These are phyloP conservation scores for Phylloscopus whistleri DNA, from an alignment of 2,113 vertebrate genomes.

Conservation along the genomic window DNA sequence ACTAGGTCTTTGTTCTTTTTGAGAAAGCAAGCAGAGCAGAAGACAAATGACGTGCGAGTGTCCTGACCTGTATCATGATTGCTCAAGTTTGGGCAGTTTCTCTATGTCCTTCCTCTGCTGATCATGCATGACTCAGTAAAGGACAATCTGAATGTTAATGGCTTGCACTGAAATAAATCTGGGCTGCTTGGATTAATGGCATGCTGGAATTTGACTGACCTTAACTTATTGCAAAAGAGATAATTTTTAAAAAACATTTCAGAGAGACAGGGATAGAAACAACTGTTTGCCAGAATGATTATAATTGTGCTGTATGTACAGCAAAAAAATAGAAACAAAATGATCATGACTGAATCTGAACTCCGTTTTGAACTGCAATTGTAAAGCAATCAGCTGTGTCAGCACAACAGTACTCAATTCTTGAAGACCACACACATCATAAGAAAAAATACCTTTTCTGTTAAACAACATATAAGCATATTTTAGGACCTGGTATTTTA, in stretches of 20 bases:
- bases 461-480: not conserved
- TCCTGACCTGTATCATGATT: not conserved
- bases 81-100: not conserved
- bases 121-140: not conserved
- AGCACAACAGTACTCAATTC: not conserved
- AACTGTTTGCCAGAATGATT: not conserved
- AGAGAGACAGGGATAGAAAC: not conserved
- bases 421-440: not conserved
- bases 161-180: constrained; percentile 7
- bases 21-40: not conserved
- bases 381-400: not conserved
- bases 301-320: not conserved
- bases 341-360: not conserved
- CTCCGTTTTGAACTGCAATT: not conserved
- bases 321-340: constrained; percentile 1
- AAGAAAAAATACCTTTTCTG: not conserved
- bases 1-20: not conserved
- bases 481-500: not conserved
- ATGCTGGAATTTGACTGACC: constrained; percentile 25
- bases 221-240: not conserved
- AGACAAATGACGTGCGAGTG: not conserved
- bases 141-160: not conserved
- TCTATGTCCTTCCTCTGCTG: not conserved
- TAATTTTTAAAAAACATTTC: not conserved
- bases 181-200: not conserved